Percentiles rank a stretch among this genome's conserved stretches.
These are phyloP conservation scores for Aphelocoma californica DNA, from an alignment of 2,797 vertebrate species.

Conservation along the genomic window DNA sequence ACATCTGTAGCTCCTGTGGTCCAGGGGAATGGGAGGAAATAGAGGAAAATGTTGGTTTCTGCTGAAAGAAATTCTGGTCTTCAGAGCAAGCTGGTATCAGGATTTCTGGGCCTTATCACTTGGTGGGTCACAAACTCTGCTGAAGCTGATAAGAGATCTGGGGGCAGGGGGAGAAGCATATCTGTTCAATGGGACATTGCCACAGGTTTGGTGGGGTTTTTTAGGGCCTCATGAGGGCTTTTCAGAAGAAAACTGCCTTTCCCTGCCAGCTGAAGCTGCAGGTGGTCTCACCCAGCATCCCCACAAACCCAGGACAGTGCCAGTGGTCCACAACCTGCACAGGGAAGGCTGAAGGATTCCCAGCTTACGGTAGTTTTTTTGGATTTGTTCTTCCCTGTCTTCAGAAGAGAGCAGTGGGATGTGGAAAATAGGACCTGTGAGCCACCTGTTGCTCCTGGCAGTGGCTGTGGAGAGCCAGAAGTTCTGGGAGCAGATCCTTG, in stretches of 20 bases:
- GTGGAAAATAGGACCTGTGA: neutral
- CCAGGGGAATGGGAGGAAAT: neutral
- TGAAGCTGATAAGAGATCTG: neutral
- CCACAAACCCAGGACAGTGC: neutral
- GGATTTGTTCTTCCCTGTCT: neutral
- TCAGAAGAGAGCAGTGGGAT: neutral
- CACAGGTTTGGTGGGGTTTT: neutral
- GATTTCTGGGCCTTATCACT: neutral
- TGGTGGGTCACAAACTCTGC: neutral
- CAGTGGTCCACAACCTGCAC: accelerated
- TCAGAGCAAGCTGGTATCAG: neutral
- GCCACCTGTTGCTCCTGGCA: neutral
- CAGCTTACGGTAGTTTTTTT: neutral
- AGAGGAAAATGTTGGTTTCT: neutral
- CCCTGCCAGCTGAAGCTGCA: neutral
- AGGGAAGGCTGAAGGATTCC: neutral
- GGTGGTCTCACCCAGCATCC: neutral
- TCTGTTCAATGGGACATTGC: neutral
- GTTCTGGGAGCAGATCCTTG: neutral
- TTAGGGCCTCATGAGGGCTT: neutral
- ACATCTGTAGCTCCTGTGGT: neutral
- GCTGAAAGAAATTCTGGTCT: neutral
- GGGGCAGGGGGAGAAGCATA: neutral
- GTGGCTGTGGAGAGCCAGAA: neutral
- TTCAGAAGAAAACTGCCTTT: neutral